Conservation (phyloP, 2,888 invertebrate genomes). For the Leucoma salicis region DNA sequence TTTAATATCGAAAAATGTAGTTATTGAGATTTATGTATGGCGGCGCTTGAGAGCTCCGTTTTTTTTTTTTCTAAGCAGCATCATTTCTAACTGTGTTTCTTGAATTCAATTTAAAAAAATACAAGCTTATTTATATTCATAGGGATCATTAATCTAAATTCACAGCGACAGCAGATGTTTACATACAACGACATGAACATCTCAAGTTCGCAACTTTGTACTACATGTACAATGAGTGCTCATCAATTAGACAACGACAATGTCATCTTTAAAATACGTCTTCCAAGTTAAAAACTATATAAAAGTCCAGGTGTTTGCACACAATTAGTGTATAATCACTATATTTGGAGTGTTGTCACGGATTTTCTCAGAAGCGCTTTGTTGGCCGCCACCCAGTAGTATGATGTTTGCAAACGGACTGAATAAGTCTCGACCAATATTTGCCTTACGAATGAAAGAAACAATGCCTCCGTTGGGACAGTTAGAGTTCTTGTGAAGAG, state of each 20-base stretch:
- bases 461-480: slow-evolving; percentile 74
- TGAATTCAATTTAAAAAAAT: not conserved
- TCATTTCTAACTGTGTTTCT: too few relatives aligned
- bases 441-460: slow-evolving; percentile 77
- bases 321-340: slow-evolving; percentile 79
- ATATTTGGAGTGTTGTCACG: slow-evolving; percentile 78
- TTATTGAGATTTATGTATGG: too few relatives aligned
- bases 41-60: too few relatives aligned
- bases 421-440: slow-evolving; percentile 74
- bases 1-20: too few relatives aligned
- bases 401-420: slow-evolving; percentile 74
- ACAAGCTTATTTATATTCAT: slow-evolving; percentile 4
- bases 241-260: slow-evolving; percentile 60
- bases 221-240: slow-evolving; percentile 50
- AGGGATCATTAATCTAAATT: slow-evolving; percentile 4
- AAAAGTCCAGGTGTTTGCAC: slow-evolving; percentile 67
- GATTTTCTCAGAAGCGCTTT: slow-evolving; percentile 68
- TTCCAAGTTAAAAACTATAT: slow-evolving; percentile 69
- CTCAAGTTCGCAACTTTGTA: slow-evolving; percentile 52
- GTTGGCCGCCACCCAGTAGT: slow-evolving; percentile 75
- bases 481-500: slow-evolving; percentile 65
- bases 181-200: slow-evolving; percentile 17
- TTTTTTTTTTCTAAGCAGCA: too few relatives aligned
- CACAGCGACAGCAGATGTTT: slow-evolving; percentile 28
- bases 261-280: slow-evolving; percentile 59